A percentile compares a stretch with the other conserved stretches of the same genome.
phyloP scores from a whole-genome alignment of 2,888 invertebrate genomes.

The Diadegma fenestrale region DNA sequence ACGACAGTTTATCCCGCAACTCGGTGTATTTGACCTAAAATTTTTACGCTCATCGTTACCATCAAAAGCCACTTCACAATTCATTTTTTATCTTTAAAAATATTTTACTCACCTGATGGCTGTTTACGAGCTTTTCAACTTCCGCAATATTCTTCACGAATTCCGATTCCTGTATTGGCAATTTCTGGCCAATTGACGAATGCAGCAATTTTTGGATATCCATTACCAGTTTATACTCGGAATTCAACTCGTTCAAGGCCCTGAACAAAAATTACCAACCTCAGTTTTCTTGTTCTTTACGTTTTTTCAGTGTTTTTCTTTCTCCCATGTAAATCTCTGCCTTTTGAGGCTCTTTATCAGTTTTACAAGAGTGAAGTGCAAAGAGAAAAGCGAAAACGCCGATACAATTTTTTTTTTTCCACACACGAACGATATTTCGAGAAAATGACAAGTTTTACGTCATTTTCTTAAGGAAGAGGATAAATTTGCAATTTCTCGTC shows the following conservation, averaged over 20 bases:
- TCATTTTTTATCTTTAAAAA: neutral
- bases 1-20: conserved; percentile 38
- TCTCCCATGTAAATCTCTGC: neutral
- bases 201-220: conserved; percentile 37
- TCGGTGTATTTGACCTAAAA: conserved; percentile 53
- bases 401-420: neutral
- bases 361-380: neutral
- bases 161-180: conserved; percentile 23
- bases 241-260: conserved; percentile 37
- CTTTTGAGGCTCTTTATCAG: too few species aligned
- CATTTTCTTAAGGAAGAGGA: neutral
- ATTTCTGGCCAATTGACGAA: neutral
- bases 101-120: conserved; percentile 39
- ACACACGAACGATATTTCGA: neutral
- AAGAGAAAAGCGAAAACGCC: neutral
- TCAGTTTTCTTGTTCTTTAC: neutral
- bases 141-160: conserved; percentile 5
- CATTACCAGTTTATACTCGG: conserved; percentile 7
- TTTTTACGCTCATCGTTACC: neutral
- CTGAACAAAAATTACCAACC: conserved; percentile 25
- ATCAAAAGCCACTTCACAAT: neutral
- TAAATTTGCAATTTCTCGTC: too few species aligned
- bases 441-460: neutral
- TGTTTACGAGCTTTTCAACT: conserved; percentile 20
- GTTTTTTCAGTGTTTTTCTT: neutral